Conservation (phyloP, 2,797 vertebrate species). For the Pseudochirops cupreus region DNA sequence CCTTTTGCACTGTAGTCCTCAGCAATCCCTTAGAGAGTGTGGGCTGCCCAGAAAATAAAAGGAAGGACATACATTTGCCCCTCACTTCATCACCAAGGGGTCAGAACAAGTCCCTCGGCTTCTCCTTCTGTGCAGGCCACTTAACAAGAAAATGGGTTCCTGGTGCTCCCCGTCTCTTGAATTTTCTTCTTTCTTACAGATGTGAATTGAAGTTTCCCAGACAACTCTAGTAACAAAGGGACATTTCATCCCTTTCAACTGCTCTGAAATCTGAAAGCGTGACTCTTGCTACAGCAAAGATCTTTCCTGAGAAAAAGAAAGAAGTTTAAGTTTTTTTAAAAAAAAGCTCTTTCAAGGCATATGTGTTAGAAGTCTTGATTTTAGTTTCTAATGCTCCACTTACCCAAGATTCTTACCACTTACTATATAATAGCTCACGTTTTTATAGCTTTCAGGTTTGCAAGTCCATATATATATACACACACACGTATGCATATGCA, state of each 20-base stretch:
- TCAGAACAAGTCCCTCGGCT: slow-evolving; percentile 13
- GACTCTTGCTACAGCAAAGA: slow-evolving; percentile 51
- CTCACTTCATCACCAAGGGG: neutral
- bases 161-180: slow-evolving; percentile 39
- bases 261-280: slow-evolving; percentile 10
- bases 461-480: too few relatives aligned
- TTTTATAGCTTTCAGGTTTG: neutral
- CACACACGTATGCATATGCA: too few relatives aligned
- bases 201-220: slow-evolving; percentile 53
- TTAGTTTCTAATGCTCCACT: slow-evolving; percentile 31
- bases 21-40: neutral
- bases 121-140: slow-evolving; percentile 20
- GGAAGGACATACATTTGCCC: neutral
- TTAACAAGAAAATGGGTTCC: neutral
- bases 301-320: slow-evolving; percentile 43
- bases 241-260: slow-evolving; percentile 31
- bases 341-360: slow-evolving; percentile 42
- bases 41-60: neutral
- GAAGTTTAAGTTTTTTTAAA: neutral
- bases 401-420: slow-evolving; percentile 54
- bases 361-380: slow-evolving; percentile 50
- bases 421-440: slow-evolving; percentile 22
- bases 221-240: slow-evolving; percentile 30
- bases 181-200: slow-evolving; percentile 13
- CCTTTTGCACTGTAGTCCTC: neutral